Percentiles rank a stretch among this genome's conserved stretches.
Evolutionary conservation across 2,797 vertebrate species (phyloP).

Genomic region (Pseudomugil gertrudae): DNA sequence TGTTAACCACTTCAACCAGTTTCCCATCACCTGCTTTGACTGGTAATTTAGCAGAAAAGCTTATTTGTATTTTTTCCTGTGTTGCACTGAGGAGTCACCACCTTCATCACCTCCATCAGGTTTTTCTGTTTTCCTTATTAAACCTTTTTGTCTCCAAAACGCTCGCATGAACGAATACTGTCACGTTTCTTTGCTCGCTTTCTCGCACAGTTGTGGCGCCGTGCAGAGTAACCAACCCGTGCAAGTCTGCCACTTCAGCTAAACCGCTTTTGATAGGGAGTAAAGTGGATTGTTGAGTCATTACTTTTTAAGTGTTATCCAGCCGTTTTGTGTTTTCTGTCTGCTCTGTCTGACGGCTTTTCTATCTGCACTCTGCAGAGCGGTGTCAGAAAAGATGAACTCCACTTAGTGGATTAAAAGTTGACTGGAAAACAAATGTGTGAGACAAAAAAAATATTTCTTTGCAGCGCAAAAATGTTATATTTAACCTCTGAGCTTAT

Average conservation of each 20-base stretch:
- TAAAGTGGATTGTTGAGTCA: constrained; percentile 64
- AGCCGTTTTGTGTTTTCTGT: constrained; percentile 21
- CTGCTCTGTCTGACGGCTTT: constrained; percentile 49
- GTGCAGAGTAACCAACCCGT: constrained; percentile 35
- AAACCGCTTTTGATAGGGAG: constrained; percentile 54
- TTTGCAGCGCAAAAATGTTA: constrained; percentile 19
- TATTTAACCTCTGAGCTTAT: constrained; percentile 12
- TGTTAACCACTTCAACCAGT: not conserved
- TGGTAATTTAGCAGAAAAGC: not conserved
- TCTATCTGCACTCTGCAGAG: constrained; percentile 58
- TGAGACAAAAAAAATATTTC: constrained; percentile 1
- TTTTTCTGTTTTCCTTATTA: not conserved
- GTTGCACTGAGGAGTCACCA: not conserved
- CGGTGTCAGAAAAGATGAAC: constrained; percentile 62
- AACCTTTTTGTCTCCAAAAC: not conserved
- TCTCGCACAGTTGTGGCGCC: constrained; percentile 12
- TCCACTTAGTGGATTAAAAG: constrained; percentile 46
- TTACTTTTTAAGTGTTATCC: constrained; percentile 51
- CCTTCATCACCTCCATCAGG: not conserved
- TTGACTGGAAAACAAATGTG: constrained; percentile 17
- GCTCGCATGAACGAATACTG: not conserved
- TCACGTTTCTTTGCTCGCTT: not conserved
- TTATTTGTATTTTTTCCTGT: not conserved
- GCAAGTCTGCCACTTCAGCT: constrained; percentile 41
- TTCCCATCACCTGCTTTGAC: not conserved